Evolutionary conservation across 2,888 invertebrate genomes (phyloP).

Genomic region (Amphipoea lucens): DNA sequence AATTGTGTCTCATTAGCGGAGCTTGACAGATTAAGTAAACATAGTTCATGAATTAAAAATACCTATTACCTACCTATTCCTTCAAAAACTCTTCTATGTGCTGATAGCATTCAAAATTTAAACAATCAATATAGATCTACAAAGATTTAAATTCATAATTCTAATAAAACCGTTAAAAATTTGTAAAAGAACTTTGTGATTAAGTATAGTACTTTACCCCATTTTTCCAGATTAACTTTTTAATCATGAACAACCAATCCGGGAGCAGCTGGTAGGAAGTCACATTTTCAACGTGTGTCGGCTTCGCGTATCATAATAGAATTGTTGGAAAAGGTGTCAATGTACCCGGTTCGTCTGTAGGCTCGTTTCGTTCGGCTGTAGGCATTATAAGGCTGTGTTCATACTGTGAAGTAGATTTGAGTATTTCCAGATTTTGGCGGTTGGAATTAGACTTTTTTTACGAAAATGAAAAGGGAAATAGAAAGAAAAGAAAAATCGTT

Average conservation of each 20-base stretch:
- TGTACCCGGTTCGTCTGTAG: constrained; percentile 40
- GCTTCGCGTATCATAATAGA: constrained; percentile 20
- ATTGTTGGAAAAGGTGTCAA: constrained; percentile 49
- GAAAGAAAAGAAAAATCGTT: neutral
- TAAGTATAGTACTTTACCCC: constrained; percentile 46
- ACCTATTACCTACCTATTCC: neutral
- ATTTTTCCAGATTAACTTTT: constrained; percentile 32
- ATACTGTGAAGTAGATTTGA: constrained; percentile 14
- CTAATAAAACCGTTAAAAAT: neutral
- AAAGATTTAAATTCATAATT: neutral
- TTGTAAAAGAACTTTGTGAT: neutral
- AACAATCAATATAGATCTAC: neutral
- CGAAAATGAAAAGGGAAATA: neutral
- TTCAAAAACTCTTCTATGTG: neutral
- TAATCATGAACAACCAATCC: constrained; percentile 28
- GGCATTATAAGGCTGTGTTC: constrained; percentile 50
- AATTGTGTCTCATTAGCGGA: too few relatives aligned
- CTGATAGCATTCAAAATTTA: neutral
- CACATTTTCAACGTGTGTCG: constrained; percentile 53
- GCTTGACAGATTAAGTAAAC: too few relatives aligned
- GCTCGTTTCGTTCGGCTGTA: too few relatives aligned
- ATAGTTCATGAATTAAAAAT: neutral
- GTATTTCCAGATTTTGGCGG: neutral
- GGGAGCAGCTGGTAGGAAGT: constrained; percentile 1
- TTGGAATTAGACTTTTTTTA: neutral